These are phyloP conservation scores for Dascillus cervinus DNA, from an alignment of 2,888 invertebrate species.

Conservation along the genomic window DNA sequence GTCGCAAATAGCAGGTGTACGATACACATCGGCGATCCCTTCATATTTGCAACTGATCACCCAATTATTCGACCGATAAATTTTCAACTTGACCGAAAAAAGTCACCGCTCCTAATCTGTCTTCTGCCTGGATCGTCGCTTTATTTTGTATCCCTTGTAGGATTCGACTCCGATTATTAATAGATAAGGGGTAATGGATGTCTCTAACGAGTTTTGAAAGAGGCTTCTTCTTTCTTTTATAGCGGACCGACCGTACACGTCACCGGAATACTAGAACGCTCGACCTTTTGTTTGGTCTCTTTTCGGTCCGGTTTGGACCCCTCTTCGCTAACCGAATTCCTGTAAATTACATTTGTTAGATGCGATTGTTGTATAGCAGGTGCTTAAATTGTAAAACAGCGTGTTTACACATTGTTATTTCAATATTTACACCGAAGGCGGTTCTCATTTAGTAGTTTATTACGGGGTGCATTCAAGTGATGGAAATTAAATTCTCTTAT, in stretches of 20 bases:
- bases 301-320: conserved; percentile 9
- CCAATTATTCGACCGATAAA: conserved; percentile 18
- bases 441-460: conserved; percentile 9
- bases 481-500: conserved; percentile 17
- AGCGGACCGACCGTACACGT: conserved; percentile 15
- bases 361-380: conserved; percentile 22
- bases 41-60: conserved; percentile 23
- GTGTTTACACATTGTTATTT: conserved; percentile 18
- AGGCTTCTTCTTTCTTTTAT: conserved; percentile 25
- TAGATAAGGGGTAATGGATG: conserved; percentile 24
- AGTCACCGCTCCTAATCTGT: too few species aligned
- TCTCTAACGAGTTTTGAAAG: conserved; percentile 23
- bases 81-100: conserved; percentile 6
- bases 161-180: conserved; percentile 20
- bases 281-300: conserved; percentile 17
- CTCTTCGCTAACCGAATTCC: conserved; percentile 6
- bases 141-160: conserved; percentile 16
- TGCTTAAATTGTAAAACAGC: conserved; percentile 22
- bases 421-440: conserved; percentile 19
- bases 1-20: conserved; percentile 30
- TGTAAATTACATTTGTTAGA: conserved; percentile 22
- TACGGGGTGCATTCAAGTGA: conserved; percentile 12
- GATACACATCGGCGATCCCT: conserved; percentile 19
- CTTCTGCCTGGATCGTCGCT: conserved; percentile 14
- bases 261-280: conserved; percentile 18